A percentile compares a stretch with the other conserved stretches of the same genome.
Conservation (phyloP, 1,140 invertebrate species). For the Goniozus legneri region DNA sequence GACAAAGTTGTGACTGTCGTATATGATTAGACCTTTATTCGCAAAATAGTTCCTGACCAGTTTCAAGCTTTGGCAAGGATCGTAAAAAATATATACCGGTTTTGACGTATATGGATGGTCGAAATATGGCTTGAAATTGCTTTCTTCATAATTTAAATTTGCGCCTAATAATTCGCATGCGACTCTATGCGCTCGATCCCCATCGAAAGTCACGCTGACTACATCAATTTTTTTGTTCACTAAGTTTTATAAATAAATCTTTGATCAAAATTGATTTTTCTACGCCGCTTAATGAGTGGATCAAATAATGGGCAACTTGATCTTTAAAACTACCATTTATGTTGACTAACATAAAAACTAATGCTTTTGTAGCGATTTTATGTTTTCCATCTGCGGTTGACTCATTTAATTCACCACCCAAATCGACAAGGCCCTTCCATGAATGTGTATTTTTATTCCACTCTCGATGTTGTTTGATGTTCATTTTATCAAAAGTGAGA, state of each 20-base stretch:
- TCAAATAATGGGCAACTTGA: slow-evolving; percentile 13
- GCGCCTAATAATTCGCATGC: slow-evolving; percentile 13
- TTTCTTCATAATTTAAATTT: slow-evolving; percentile 12
- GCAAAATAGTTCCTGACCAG: slow-evolving; percentile 14
- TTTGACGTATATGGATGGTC: slow-evolving; percentile 11
- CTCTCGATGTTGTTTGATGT: slow-evolving; percentile 6
- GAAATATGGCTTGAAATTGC: slow-evolving; percentile 17
- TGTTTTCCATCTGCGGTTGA: background rate
- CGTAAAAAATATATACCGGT: slow-evolving; percentile 11
- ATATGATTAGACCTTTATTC: slow-evolving; percentile 3
- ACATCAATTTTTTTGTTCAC: slow-evolving; percentile 11
- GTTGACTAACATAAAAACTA: slow-evolving; percentile 12
- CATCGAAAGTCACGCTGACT: slow-evolving; percentile 14
- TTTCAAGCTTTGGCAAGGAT: slow-evolving; percentile 20
- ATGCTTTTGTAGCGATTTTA: background rate
- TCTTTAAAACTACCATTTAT: slow-evolving; percentile 20
- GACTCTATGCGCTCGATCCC: slow-evolving; percentile 4
- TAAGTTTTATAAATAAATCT: slow-evolving; percentile 13
- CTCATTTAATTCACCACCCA: slow-evolving; percentile 9
- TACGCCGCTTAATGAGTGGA: slow-evolving; percentile 4
- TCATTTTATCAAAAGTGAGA: slow-evolving; percentile 14
- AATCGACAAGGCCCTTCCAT: slow-evolving; percentile 13
- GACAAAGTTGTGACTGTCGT: slow-evolving; percentile 15
- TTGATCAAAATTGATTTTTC: slow-evolving; percentile 14
- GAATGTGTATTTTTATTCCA: slow-evolving; percentile 5